Base-by-base conservation (phyloP, 2,797 vertebrate genomes). In the Epinephelus coioides region DNA sequence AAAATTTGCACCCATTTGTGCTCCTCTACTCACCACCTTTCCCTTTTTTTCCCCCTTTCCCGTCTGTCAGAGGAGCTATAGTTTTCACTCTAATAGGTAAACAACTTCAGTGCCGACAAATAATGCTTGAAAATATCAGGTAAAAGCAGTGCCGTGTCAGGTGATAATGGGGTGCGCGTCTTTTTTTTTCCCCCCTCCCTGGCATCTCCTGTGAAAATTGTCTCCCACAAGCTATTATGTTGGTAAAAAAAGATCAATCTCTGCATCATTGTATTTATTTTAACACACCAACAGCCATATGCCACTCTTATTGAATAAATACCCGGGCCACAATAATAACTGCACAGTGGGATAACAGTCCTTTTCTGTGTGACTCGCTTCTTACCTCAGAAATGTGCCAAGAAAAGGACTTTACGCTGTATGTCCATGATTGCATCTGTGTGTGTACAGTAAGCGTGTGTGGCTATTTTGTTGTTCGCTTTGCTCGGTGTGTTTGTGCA, bases 1-100 rank as follows among this genome's bases (percentile, higher is more conserved):
- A 76, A 74, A 89, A 89, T 94, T 78, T 93, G 71, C 86, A 91
- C 86, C 85, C 64, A 71, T 91, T 92, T 89, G 77, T 79, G 80
- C 69, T 43, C 63, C 81, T 84, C 69, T 88, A 21, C 76, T 81
- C 50, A 17, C 56, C 64, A 47, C 27, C 25, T 54, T 46, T 34
- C 30, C 2, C 19, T 14, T 44, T 66, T 61, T 51, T 34, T 2
- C 34, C 19, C 27, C 51, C 17, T 40, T 73, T 56, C 34, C 77
- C 9, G 13, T 79, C 83, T 73, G 79, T 80, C 82, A 81, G 56
- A 9, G 0, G 25, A 55, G 62, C 78, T 69, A 19, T 75, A 76
- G 79, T 81, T 90, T 86, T 79, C 76, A 74, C 77, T 78, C 46
- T 91, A 86, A 92, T 89, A 79, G 78, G 84, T 87, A 88, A 90